Evolutionary conservation across 2,113 vertebrate genomes (phyloP).

Genomic region (Ciconia maguari): DNA sequence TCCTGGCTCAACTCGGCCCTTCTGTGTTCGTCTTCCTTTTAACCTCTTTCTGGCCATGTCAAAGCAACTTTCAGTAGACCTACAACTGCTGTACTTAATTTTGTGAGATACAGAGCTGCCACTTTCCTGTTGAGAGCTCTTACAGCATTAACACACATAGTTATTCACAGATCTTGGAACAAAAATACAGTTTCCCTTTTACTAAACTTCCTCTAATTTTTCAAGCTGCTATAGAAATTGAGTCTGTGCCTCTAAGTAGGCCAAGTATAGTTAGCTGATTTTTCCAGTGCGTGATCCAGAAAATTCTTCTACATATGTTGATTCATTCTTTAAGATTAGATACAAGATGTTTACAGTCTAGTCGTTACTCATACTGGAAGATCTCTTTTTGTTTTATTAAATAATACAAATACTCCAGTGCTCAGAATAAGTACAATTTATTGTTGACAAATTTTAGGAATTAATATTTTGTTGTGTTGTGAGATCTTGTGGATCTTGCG

Average conservation of each 20-base stretch:
- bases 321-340: background rate
- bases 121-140: background rate
- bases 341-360: background rate
- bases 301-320: background rate
- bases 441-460: background rate
- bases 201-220: background rate
- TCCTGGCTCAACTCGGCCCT: background rate
- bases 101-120: background rate
- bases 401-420: background rate
- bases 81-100: background rate
- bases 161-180: background rate
- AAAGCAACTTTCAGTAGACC: background rate
- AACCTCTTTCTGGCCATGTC: background rate
- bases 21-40: background rate
- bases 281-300: background rate
- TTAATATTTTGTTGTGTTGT: background rate
- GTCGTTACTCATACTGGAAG: background rate
- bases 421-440: background rate
- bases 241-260: background rate
- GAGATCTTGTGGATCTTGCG: background rate
- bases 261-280: background rate
- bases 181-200: background rate
- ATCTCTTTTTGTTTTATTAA: background rate
- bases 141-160: background rate
- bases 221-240: background rate